A percentile compares a stretch with the other conserved stretches of the same genome.
Evolutionary conservation across 2,888 invertebrate genomes (phyloP).

Genomic region (Caradrina kadenii): DNA sequence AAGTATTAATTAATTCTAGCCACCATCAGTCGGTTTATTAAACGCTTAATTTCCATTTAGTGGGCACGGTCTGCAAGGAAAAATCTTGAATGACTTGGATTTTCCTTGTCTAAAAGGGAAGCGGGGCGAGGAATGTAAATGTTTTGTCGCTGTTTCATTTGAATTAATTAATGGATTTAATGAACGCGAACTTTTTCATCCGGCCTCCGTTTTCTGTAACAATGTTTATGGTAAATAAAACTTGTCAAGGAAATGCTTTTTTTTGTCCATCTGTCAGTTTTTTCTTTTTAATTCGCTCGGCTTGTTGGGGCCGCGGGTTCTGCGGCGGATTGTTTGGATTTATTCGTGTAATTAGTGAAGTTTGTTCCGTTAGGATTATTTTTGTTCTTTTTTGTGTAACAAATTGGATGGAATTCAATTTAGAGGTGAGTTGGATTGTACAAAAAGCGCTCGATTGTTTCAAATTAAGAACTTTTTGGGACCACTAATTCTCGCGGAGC

Average conservation of each 20-base stretch:
- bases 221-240: slow-evolving; percentile 90
- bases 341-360: slow-evolving; percentile 90
- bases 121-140: slow-evolving; percentile 84
- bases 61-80: slow-evolving; percentile 74
- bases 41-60: slow-evolving; percentile 88
- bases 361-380: slow-evolving; percentile 87
- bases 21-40: slow-evolving; percentile 84
- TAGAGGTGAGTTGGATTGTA: slow-evolving; percentile 77
- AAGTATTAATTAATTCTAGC: slow-evolving; percentile 88
- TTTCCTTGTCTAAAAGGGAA: slow-evolving; percentile 82
- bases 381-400: slow-evolving; percentile 84
- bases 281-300: slow-evolving; percentile 86
- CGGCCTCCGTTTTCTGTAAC: slow-evolving; percentile 83
- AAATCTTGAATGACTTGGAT: slow-evolving; percentile 80
- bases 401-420: slow-evolving; percentile 83
- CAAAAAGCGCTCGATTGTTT: slow-evolving; percentile 72
- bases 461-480: slow-evolving; percentile 69
- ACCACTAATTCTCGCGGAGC: slow-evolving; percentile 48
- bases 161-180: slow-evolving; percentile 90
- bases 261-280: slow-evolving; percentile 86
- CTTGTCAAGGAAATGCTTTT: slow-evolving; percentile 89
- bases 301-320: slow-evolving; percentile 80
- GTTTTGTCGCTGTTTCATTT: slow-evolving; percentile 89
- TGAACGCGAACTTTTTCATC: slow-evolving; percentile 88
- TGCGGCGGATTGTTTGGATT: slow-evolving; percentile 86